Conservation (phyloP, 2,113 vertebrate genomes). For the Calidris pugnax region DNA sequence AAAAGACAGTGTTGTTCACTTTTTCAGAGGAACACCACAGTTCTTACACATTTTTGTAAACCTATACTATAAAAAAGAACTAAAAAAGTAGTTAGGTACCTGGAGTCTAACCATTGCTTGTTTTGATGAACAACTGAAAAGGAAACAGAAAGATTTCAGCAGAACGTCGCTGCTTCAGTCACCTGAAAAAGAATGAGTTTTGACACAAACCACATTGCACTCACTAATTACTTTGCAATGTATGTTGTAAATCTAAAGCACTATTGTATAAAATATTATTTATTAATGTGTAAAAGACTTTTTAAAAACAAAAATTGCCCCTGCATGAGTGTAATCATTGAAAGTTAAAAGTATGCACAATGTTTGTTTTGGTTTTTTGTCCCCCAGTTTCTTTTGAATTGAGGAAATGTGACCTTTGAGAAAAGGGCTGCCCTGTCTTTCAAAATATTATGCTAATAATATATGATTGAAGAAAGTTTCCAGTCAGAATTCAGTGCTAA, state of each 20-base stretch:
- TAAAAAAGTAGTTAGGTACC: neutral
- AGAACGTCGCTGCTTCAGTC: neutral
- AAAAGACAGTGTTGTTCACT: neutral
- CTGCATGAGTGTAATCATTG: neutral
- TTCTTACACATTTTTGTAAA: neutral
- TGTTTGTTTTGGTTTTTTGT: neutral
- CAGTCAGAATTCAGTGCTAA: neutral
- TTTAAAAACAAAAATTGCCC: neutral
- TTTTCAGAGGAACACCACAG: neutral
- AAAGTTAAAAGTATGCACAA: neutral
- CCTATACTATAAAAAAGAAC: neutral
- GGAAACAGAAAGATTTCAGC: neutral
- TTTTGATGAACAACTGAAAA: neutral
- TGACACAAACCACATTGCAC: neutral
- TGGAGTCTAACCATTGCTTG: neutral
- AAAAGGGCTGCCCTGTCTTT: neutral
- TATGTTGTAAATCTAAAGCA: neutral
- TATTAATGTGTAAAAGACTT: neutral
- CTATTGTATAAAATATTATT: neutral
- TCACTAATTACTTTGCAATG: neutral
- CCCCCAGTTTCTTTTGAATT: neutral
- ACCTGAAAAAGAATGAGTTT: neutral
- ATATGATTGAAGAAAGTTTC: neutral
- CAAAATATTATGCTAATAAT: neutral
- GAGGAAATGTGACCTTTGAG: neutral